Evolutionary conservation across 1,140 invertebrate genomes (phyloP).

Genomic region (Danaus plexippus): DNA sequence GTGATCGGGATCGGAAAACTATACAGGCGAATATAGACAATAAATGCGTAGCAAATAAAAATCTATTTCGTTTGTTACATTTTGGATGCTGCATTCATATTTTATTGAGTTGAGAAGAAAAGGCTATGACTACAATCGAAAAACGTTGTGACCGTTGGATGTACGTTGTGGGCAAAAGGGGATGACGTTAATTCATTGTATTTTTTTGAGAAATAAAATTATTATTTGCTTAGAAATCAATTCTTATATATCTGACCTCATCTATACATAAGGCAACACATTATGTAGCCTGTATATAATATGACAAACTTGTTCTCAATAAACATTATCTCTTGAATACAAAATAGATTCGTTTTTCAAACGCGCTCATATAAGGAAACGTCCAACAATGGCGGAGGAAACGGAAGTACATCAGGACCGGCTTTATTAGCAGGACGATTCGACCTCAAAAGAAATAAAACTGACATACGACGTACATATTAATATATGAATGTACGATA

Average conservation of each 20-base stretch:
- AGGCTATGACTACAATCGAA: constrained; percentile 18
- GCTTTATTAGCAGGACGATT: constrained; percentile 25
- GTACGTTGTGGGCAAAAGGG: constrained; percentile 13
- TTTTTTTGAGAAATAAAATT: too few relatives aligned
- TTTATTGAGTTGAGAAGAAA: constrained; percentile 14
- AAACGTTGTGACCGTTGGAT: constrained; percentile 56
- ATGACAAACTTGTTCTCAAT: too few relatives aligned
- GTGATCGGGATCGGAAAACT: neutral
- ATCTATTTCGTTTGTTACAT: neutral
- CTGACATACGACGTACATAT: neutral
- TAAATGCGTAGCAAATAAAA: constrained; percentile 1
- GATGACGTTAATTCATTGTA: too few relatives aligned
- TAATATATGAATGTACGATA: too few relatives aligned
- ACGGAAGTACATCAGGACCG: constrained; percentile 38
- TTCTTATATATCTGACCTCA: too few relatives aligned
- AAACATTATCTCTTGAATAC: constrained; percentile 13
- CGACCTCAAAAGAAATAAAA: constrained; percentile 26
- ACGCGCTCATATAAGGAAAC: constrained; percentile 35
- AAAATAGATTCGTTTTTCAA: constrained; percentile 18
- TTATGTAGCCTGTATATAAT: too few relatives aligned
- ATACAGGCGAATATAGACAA: constrained; percentile 1
- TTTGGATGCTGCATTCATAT: neutral
- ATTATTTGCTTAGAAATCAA: too few relatives aligned
- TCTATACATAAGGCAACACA: too few relatives aligned
- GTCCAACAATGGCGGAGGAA: constrained; percentile 43